These are phyloP conservation scores for Tortricodes alternella DNA, from an alignment of 2,888 invertebrate genomes.

Conservation along the genomic window DNA sequence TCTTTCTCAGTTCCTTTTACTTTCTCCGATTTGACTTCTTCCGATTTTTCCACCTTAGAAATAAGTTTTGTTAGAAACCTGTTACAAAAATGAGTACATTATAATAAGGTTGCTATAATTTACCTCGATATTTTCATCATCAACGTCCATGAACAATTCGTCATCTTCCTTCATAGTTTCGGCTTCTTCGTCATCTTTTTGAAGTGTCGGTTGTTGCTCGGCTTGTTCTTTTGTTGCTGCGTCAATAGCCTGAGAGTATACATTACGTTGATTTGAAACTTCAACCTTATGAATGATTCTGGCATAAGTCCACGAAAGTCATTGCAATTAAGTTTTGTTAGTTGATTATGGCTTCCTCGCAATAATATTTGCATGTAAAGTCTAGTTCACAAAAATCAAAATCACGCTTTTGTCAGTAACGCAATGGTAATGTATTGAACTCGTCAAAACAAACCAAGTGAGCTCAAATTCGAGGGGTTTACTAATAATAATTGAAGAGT, in stretches of 20 bases:
- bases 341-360: no score
- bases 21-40: constrained; percentile 70
- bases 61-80: background rate
- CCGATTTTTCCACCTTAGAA: constrained; percentile 66
- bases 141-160: constrained; percentile 77
- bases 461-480: no score
- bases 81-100: background rate
- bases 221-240: constrained; percentile 93
- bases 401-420: no score
- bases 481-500: no score
- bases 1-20: constrained; percentile 69
- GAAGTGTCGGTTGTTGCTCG: constrained; percentile 83
- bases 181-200: constrained; percentile 84
- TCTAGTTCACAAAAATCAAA: no score
- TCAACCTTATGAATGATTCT: no score
- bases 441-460: no score
- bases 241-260: constrained; percentile 86
- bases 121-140: constrained; percentile 72
- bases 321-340: no score
- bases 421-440: no score
- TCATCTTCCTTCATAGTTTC: constrained; percentile 83
- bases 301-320: no score
- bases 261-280: no score
- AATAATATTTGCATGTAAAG: no score
- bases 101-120: background rate